phyloP scores from a whole-genome alignment of 2,888 invertebrate genomes.

The Habroteleia sp. region DNA sequence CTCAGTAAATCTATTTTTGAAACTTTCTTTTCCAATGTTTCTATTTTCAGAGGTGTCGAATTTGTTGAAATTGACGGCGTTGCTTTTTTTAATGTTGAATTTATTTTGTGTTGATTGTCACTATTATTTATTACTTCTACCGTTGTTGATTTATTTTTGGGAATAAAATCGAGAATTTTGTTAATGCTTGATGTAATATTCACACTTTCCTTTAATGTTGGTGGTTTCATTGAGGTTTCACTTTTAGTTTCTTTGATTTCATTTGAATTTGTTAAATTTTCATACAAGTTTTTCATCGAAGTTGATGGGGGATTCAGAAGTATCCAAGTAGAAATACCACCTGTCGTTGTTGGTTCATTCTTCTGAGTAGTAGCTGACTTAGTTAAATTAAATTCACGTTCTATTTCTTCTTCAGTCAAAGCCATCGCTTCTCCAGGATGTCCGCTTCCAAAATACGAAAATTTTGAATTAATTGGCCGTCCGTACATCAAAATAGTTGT shows the following conservation, averaged over 20 bases:
- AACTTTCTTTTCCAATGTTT: slow-evolving; percentile 24
- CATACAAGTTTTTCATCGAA: slow-evolving; percentile 67
- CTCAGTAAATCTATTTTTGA: slow-evolving; percentile 2
- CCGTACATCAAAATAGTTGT: slow-evolving; percentile 67
- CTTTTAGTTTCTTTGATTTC: slow-evolving; percentile 45
- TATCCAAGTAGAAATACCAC: slow-evolving; percentile 90
- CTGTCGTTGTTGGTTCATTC: slow-evolving; percentile 83
- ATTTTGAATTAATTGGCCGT: slow-evolving; percentile 78
- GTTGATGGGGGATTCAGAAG: slow-evolving; percentile 84
- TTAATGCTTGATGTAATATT: slow-evolving; percentile 16
- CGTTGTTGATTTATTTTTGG: background rate
- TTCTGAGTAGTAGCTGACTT: slow-evolving; percentile 70
- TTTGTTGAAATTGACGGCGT: background rate
- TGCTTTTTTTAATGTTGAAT: slow-evolving; percentile 6
- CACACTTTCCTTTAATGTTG: background rate
- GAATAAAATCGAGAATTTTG: background rate
- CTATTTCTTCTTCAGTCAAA: slow-evolving; percentile 84
- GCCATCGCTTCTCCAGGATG: slow-evolving; percentile 87
- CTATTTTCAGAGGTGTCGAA: background rate
- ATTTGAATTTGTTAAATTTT: slow-evolving; percentile 7
- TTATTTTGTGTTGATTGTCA: background rate
- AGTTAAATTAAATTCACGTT: slow-evolving; percentile 80
- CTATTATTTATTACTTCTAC: slow-evolving; percentile 4
- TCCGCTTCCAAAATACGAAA: slow-evolving; percentile 75
- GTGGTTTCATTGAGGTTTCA: slow-evolving; percentile 28